phyloP scores from a whole-genome alignment of 2,797 vertebrate genomes.

The Sibirionetta formosa region DNA sequence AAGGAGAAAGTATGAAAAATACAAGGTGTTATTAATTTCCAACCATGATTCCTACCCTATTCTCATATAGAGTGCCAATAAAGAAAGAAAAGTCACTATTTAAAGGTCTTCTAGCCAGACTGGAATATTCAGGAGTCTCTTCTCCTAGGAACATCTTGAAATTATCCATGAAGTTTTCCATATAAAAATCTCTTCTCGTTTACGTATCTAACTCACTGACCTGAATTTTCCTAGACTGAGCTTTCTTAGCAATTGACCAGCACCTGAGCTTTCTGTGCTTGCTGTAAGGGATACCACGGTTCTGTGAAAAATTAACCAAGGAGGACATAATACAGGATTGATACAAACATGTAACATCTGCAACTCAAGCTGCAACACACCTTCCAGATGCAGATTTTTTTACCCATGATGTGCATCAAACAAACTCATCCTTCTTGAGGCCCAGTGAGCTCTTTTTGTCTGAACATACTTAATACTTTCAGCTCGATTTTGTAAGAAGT shows the following conservation, averaged over 20 bases:
- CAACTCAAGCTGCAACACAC: background rate
- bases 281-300: background rate
- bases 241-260: background rate
- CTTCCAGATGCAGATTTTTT: background rate
- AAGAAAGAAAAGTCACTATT: background rate
- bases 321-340: background rate
- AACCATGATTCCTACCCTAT: background rate
- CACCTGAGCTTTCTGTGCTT: background rate
- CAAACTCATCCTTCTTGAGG: background rate
- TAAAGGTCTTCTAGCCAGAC: background rate
- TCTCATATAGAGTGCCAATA: background rate
- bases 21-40: background rate
- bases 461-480: background rate
- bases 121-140: background rate
- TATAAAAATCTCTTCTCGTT: background rate
- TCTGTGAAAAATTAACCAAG: background rate
- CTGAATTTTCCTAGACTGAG: background rate
- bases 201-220: background rate
- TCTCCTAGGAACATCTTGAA: background rate
- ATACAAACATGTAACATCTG: background rate
- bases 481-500: background rate
- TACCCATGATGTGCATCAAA: background rate
- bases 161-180: background rate
- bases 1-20: background rate
- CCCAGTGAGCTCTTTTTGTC: background rate